Conservation (phyloP, 2,113 vertebrate species). For the Hydrolagus affinis region DNA sequence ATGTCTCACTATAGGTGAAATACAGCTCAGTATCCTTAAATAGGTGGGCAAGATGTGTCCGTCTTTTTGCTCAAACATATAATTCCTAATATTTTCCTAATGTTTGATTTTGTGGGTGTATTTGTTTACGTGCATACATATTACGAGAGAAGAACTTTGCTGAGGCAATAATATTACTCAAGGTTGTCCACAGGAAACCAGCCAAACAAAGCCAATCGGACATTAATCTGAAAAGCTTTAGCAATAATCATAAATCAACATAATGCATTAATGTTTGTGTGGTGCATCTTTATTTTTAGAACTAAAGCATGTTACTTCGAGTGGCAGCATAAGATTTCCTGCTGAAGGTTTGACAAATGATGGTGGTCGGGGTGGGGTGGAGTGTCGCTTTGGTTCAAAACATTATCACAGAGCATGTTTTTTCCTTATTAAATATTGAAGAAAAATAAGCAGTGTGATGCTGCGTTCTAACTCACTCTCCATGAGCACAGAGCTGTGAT, state of each 20-base stretch:
- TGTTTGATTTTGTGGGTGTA: background rate
- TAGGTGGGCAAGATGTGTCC: background rate
- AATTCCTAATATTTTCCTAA: background rate
- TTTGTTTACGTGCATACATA: background rate
- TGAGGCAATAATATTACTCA: too few relatives aligned
- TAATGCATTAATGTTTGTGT: background rate
- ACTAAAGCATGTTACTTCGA: background rate
- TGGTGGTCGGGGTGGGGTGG: background rate
- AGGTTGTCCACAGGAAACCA: background rate
- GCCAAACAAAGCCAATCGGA: background rate
- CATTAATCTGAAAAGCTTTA: background rate
- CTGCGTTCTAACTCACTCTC: background rate
- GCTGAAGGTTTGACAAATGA: background rate
- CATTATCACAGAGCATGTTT: background rate
- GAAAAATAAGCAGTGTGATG: background rate
- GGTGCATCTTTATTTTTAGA: background rate
- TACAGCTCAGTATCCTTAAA: background rate
- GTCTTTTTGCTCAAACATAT: background rate
- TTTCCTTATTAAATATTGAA: conserved; percentile 1
- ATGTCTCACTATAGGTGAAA: background rate
- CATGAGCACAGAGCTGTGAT: background rate
- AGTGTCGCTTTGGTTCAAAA: background rate
- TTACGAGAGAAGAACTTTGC: too few relatives aligned
- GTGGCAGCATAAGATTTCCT: background rate
- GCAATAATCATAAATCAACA: background rate